These are phyloP conservation scores for Galerucella calmariensis DNA, from an alignment of 2,888 invertebrate species.

Conservation along the genomic window DNA sequence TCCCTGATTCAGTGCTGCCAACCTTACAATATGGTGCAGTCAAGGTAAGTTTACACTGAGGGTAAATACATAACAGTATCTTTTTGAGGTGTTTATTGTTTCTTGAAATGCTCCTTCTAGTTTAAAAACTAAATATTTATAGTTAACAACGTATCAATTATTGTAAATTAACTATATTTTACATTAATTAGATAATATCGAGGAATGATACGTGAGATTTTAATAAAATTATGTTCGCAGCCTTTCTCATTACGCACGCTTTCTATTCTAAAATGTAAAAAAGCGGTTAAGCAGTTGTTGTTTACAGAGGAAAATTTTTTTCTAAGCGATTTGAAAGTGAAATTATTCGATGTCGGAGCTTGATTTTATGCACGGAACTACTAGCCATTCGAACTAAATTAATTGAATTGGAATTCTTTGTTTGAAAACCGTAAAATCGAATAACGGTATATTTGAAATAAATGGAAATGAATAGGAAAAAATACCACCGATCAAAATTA, in stretches of 20 bases:
- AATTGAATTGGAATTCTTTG: constrained; percentile 1
- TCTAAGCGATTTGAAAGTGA: constrained; percentile 7
- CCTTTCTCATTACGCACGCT: constrained; percentile 5
- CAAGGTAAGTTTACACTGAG: too few species aligned
- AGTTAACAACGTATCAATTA: neutral
- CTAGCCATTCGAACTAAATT: neutral
- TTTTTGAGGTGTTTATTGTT: too few species aligned
- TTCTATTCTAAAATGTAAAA: constrained; percentile 8
- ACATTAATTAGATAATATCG: neutral
- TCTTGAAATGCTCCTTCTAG: too few species aligned
- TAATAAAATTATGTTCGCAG: neutral
- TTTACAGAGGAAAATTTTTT: neutral
- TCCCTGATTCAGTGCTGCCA: too few species aligned
- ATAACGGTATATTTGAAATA: too few species aligned
- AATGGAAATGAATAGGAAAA: too few species aligned
- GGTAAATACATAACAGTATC: too few species aligned
- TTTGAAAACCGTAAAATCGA: neutral
- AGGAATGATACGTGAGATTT: neutral
- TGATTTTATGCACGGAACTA: neutral
- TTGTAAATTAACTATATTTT: neutral
- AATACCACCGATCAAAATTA: too few species aligned
- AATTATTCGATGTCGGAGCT: neutral
- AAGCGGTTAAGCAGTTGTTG: constrained; percentile 6
- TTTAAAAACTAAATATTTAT: too few species aligned
- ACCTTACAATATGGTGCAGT: too few species aligned